Evolutionary conservation across 1,140 invertebrate genomes (phyloP).

Genomic region (Eueides isabella): DNA sequence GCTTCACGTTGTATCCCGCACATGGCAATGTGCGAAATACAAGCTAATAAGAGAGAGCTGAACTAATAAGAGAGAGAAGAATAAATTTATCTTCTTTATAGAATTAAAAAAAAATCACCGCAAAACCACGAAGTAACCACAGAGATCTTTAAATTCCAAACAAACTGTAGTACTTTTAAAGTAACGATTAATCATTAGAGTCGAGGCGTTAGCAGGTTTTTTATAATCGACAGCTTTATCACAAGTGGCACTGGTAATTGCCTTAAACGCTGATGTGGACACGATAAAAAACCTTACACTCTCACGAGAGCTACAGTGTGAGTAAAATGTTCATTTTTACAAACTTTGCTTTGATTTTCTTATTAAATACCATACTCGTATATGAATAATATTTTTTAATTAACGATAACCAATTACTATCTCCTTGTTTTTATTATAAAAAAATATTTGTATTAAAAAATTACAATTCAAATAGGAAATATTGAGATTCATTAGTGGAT

Average conservation of each 20-base stretch:
- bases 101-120: background rate
- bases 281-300: constrained; percentile 28
- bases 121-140: constrained; percentile 1
- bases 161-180: constrained; percentile 16
- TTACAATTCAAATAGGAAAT: background rate
- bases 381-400: background rate
- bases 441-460: background rate
- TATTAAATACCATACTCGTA: too few species aligned
- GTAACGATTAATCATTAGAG: constrained; percentile 27
- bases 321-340: constrained; percentile 12
- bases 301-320: constrained; percentile 13
- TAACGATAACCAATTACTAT: background rate
- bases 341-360: background rate
- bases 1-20: too few species aligned
- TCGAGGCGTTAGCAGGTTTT: constrained; percentile 31
- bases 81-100: background rate
- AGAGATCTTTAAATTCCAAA: constrained; percentile 25
- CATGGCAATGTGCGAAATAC: too few species aligned
- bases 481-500: background rate
- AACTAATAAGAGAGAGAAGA: too few species aligned
- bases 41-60: too few species aligned
- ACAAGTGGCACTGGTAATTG: constrained; percentile 35
- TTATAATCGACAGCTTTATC: constrained; percentile 36
- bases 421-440: background rate
- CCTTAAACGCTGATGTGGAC: constrained; percentile 29